Base-by-base conservation (phyloP, 2,888 invertebrate genomes). In the Trichacis sp. region DNA sequence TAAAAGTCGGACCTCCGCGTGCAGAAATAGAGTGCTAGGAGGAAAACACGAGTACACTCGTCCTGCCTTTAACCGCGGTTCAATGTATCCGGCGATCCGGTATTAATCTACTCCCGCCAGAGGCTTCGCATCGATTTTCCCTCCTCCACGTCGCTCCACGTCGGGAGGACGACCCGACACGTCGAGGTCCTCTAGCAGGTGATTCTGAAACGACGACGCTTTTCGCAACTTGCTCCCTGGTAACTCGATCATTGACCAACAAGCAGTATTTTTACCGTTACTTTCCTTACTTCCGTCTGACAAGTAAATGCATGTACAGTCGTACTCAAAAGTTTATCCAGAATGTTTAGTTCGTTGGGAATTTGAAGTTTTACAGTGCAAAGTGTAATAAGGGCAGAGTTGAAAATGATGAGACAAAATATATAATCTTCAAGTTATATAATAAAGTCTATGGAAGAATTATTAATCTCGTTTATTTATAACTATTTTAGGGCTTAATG, bases 71-170 rank as follows among this genome's bases (percentile, higher is more conserved):
- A 45, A 43, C 55, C 15, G 19, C 30, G 60, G 20, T 40, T 50
- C 54, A 29, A 40, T 30, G 58, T 47, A 58, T 58, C 51, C 58
- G 53, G 54, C 58, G 54, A 61, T 61, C 58, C 61, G 61, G 47
- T 52, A 66, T 58, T 66, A 66, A 66, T 66, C 62, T 62, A 50
- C 53, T 47, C 45, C 38, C 55, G 63, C 66, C 64, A 61, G 50
- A 61, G 55, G 58, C 64, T 65, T 47, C 53, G 42, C 53, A 69
- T 69, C 56, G 69, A 69, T 69, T 66, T 66, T 69, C 61, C 57
- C 65, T 57, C 57, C 54, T 48, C 53, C 36, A 30, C 17, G 30
- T 17, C 53, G 45, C 54, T 48, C 53, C 36, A 30, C 17, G 30
- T 17, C 53, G 45, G 48, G 58, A 54, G 53, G 57, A 54, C 56